Conservation (phyloP, 2,113 vertebrate genomes). For the Pachypanchax playfairii region DNA sequence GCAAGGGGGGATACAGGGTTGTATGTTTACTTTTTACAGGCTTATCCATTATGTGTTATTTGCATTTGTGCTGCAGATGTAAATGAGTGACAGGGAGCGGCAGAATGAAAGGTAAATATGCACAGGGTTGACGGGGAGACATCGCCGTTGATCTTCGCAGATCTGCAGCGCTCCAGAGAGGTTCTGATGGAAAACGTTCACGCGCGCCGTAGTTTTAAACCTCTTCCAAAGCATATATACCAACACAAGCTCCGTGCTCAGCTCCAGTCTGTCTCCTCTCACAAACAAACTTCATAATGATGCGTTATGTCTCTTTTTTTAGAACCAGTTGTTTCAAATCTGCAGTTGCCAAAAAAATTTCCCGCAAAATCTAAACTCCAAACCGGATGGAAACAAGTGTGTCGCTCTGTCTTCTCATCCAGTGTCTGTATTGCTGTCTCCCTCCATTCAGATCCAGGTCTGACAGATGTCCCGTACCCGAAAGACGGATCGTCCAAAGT, state of each 20-base stretch:
- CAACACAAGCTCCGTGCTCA: background rate
- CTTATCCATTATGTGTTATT: constrained; percentile 39
- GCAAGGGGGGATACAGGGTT: constrained; percentile 20
- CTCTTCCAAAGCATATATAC: background rate
- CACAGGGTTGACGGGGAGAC: constrained; percentile 15
- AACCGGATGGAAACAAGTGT: background rate
- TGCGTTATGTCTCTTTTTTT: constrained; percentile 40
- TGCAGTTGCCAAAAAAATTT: constrained; percentile 26
- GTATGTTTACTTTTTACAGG: constrained; percentile 30
- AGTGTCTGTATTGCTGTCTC: constrained; percentile 29
- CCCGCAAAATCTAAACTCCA: constrained; percentile 50
- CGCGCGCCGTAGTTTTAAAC: constrained; percentile 10
- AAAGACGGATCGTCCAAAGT: constrained; percentile 10
- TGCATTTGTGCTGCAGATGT: constrained; percentile 27
- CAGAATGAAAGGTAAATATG: constrained; percentile 9
- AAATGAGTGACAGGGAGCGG: constrained; percentile 3
- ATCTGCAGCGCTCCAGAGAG: background rate
- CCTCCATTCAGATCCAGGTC: constrained; percentile 23
- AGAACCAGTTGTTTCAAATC: constrained; percentile 9
- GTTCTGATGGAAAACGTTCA: constrained; percentile 18
- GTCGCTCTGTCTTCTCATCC: constrained; percentile 28
- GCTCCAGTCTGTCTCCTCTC: constrained; percentile 6
- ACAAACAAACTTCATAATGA: constrained; percentile 39
- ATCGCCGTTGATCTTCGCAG: background rate
- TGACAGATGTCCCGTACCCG: constrained; percentile 3